Percentiles rank a stretch among this genome's conserved stretches.
phyloP scores from a whole-genome alignment of 2,888 invertebrate genomes.

The Caradrina clavipalpis region DNA sequence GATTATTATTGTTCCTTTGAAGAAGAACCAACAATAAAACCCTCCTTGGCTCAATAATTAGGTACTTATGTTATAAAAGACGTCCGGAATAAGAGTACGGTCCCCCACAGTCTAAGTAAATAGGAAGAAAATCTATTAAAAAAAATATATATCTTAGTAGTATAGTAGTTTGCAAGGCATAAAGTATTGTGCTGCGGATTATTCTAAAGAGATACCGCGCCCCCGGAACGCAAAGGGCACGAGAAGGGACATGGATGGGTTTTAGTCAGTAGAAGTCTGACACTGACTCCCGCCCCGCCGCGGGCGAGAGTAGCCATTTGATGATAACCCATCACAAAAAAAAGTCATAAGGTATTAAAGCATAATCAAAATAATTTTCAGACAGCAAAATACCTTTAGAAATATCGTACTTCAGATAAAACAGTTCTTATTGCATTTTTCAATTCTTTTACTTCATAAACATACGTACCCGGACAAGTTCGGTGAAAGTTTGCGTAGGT shows the following conservation, averaged over 20 bases:
- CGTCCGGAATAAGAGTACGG: not conserved
- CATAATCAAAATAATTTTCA: constrained; percentile 1
- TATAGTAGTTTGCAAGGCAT: not conserved
- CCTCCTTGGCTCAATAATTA: too few species aligned
- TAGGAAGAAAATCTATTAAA: not conserved
- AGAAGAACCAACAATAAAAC: not conserved
- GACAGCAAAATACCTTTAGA: not conserved
- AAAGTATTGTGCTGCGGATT: too few species aligned
- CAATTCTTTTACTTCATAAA: constrained; percentile 18
- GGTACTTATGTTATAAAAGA: too few species aligned
- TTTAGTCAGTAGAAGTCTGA: too few species aligned
- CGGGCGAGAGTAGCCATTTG: too few species aligned
- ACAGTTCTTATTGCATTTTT: constrained; percentile 7
- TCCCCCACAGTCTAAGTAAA: not conserved
- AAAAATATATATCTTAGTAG: not conserved
- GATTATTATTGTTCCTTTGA: too few species aligned
- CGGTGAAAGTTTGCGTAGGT: constrained; percentile 30
- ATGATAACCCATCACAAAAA: too few species aligned
- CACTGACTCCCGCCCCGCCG: too few species aligned
- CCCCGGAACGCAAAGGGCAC: too few species aligned
- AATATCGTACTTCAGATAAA: not conserved
- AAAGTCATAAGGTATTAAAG: too few species aligned
- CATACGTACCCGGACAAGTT: constrained; percentile 15
- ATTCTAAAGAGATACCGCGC: too few species aligned
- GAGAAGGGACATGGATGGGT: too few species aligned